Evolutionary conservation across 1,140 invertebrate genomes (phyloP), one percentile per base, ranked within the genome.

Genomic region (Ganaspis sp.): DNA sequence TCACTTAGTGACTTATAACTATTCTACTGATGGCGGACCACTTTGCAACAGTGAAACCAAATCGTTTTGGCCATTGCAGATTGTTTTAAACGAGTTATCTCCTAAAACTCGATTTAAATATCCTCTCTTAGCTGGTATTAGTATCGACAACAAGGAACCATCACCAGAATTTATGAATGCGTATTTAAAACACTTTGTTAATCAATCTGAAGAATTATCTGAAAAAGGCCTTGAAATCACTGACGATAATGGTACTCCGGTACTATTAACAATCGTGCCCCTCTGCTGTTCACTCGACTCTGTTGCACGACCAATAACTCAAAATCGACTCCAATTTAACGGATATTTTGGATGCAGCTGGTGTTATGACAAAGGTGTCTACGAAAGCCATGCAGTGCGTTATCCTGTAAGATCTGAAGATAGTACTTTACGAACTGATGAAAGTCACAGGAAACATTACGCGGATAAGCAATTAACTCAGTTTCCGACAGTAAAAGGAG

Each of bases 261-360:
- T 76, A 19, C 75, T 29, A 11, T 77, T 80, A 73, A 78, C 75
- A 72, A 15, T 80, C 54, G 70, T 76, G n/a, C 69, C 74, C 8
- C 49, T 81, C 49, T 49, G 21, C 0, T 79, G 72, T 69, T 42
- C 75, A 21, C 82, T 85, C 17, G 84, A 84, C 45, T 86, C 82
- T 19, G 75, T 81, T 49, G 80, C 81, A 69, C 75, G 83, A 69
- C 77, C 80, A 19, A 42, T 82, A 45, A 21, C 83, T 53, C 82
- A 85, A 58, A 83, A 84, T 73, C 38, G 83, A 21, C 12, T 82
- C 4, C 83, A 84, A 72, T 81, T 74, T 45, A 83, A 85, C 29
- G 81, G 76, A 0, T 83, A 84, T 21, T 83, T 37, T 11, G 81
- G 77, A 0, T 84, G 81, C 29, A 77, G 64, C 70, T 85, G 84